These are phyloP conservation scores for Clavelina lepadiformis DNA, from an alignment of 23 tunicate species.

Conservation along the genomic window DNA sequence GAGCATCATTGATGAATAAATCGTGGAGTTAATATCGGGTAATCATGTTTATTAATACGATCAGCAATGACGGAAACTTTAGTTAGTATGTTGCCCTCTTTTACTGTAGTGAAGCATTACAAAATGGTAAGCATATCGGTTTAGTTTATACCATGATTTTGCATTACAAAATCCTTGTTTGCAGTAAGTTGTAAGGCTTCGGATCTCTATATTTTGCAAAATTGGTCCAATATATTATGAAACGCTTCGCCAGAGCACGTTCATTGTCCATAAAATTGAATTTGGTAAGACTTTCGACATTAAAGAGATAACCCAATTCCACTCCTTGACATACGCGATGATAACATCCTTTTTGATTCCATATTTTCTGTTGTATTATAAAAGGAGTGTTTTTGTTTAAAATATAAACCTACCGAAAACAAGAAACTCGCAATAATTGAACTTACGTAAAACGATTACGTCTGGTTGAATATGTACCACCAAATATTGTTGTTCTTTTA, in stretches of 20 bases:
- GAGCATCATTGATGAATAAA: too few relatives aligned
- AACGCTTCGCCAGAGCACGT: constrained; percentile 32
- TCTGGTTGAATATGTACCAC: constrained; percentile 52
- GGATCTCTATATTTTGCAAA: constrained; percentile 68
- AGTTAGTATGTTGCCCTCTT: too few relatives aligned
- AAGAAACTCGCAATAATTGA: neutral
- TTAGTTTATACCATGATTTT: constrained; percentile 2
- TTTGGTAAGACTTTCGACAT: constrained; percentile 37
- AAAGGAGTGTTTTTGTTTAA: too few relatives aligned
- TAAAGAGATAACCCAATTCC: constrained; percentile 53
- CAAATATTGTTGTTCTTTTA: too few relatives aligned
- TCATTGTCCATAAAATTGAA: constrained; percentile 22
- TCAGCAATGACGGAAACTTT: too few relatives aligned
- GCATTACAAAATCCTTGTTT: neutral
- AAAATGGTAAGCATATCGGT: constrained; percentile 4
- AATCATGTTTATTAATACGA: too few relatives aligned
- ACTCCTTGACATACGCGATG: constrained; percentile 69
- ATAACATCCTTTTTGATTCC: constrained; percentile 44
- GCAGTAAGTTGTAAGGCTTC: neutral
- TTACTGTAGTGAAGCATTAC: too few relatives aligned
- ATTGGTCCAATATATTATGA: constrained; percentile 42
- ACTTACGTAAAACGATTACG: constrained; percentile 78
- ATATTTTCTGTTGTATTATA: constrained; percentile 32
- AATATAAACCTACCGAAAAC: too few relatives aligned
- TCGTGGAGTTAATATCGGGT: too few relatives aligned